Evolutionary conservation across 2,888 invertebrate genomes (phyloP).

Genomic region (Dusona sp.): DNA sequence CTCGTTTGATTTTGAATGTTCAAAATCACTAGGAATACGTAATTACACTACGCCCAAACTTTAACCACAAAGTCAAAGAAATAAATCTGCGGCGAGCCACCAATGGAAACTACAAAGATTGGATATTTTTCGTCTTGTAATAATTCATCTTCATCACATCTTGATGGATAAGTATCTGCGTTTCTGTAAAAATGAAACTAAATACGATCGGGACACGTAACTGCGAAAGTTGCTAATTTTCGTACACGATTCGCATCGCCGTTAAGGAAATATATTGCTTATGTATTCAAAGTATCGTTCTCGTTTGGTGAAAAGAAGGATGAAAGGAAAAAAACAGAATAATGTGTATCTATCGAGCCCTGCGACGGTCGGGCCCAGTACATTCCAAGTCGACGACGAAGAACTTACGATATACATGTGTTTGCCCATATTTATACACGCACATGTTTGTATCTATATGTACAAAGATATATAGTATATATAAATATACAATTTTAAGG

Average conservation of each 20-base stretch:
- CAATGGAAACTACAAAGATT: constrained; percentile 2
- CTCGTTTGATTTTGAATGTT: too few species aligned
- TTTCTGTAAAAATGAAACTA: neutral
- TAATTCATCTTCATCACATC: constrained; percentile 36
- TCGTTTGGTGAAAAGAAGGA: constrained; percentile 31
- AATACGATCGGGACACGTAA: constrained; percentile 17
- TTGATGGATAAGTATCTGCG: constrained; percentile 24
- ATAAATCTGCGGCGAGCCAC: constrained; percentile 10
- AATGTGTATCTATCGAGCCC: constrained; percentile 48
- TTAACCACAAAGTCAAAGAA: neutral
- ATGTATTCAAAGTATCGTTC: constrained; percentile 54
- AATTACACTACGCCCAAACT: neutral
- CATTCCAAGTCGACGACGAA: constrained; percentile 61
- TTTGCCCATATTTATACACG: constrained; percentile 10
- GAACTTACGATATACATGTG: constrained; percentile 35
- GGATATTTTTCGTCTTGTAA: neutral
- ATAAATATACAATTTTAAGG: constrained; percentile 15
- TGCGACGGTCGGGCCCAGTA: constrained; percentile 23
- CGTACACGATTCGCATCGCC: constrained; percentile 57
- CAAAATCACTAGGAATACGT: neutral
- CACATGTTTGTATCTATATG: neutral
- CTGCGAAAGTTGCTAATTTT: constrained; percentile 50
- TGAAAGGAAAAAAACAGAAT: constrained; percentile 4
- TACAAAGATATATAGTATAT: neutral
- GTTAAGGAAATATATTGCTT: constrained; percentile 60